Evolutionary conservation across 2,888 invertebrate genomes (phyloP).

Genomic region (Epirrhoe alternata): DNA sequence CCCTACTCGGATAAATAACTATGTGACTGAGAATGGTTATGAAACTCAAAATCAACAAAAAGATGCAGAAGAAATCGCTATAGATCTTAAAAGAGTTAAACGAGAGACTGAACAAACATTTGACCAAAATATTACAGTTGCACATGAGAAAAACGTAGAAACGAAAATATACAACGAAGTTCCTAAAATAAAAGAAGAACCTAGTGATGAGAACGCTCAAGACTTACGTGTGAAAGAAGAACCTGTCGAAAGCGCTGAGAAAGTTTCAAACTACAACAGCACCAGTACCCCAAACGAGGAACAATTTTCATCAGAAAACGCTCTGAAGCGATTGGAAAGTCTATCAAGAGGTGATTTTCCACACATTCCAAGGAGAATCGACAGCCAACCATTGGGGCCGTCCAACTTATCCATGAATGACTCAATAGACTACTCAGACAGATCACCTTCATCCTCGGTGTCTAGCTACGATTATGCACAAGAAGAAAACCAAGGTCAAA

Average conservation of each 20-base stretch:
- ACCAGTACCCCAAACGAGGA: constrained; percentile 52
- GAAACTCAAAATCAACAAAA: constrained; percentile 56
- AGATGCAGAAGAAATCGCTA: constrained; percentile 60
- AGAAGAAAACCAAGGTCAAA: constrained; percentile 87
- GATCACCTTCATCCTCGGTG: constrained; percentile 86
- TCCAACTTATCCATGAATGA: constrained; percentile 74
- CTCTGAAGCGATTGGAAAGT: constrained; percentile 91
- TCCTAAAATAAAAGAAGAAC: constrained; percentile 62
- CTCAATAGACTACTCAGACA: constrained; percentile 74
- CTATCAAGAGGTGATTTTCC: constrained; percentile 92
- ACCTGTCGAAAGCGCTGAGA: constrained; percentile 66
- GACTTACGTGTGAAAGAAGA: constrained; percentile 75
- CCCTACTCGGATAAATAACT: constrained; percentile 89
- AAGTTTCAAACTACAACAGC: constrained; percentile 48
- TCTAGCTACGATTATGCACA: constrained; percentile 85
- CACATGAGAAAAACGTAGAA: constrained; percentile 46
- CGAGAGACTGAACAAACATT: constrained; percentile 54
- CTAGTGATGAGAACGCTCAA: constrained; percentile 62
- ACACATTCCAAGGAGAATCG: constrained; percentile 64
- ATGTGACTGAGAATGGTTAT: constrained; percentile 52
- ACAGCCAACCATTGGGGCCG: constrained; percentile 61
- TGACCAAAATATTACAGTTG: constrained; percentile 39
- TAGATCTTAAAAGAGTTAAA: constrained; percentile 74
- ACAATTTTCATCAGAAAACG: constrained; percentile 85
- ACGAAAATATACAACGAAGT: constrained; percentile 68